These are phyloP conservation scores for Microcebus griseorufus DNA, from an alignment of 2,113 vertebrate species.

Conservation along the genomic window DNA sequence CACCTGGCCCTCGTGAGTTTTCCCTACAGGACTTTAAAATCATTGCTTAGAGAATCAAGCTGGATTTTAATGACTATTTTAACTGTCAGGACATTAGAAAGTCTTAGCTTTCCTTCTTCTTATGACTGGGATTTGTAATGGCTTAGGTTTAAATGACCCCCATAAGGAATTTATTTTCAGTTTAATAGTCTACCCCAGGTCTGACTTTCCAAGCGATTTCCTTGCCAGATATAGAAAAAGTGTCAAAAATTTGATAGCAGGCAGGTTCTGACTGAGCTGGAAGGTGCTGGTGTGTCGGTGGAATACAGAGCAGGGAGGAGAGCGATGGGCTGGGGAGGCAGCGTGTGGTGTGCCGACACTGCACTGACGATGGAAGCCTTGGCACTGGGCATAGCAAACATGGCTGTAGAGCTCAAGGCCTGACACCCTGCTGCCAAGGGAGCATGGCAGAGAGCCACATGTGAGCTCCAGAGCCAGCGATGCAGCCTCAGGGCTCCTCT, in stretches of 20 bases:
- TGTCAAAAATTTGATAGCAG: not conserved
- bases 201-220: slow-evolving; percentile 49
- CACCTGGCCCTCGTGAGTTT: not conserved
- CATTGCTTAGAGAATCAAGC: slow-evolving; percentile 7
- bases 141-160: slow-evolving; percentile 60
- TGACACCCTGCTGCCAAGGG: no score
- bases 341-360: rapidly evolving
- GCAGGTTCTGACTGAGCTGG: not conserved
- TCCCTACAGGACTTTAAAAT: slow-evolving; percentile 48
- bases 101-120: slow-evolving; percentile 24
- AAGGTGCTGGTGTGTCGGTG: not conserved
- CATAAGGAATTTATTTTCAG: slow-evolving; percentile 68
- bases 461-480: not conserved
- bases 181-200: slow-evolving; percentile 51
- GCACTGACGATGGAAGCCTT: not conserved
- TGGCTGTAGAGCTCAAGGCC: not conserved
- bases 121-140: slow-evolving; percentile 54
- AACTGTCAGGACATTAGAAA: slow-evolving; percentile 53
- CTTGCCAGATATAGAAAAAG: slow-evolving; percentile 43
- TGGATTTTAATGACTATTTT: slow-evolving; percentile 41
- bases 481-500: not conserved
- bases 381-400: not conserved
- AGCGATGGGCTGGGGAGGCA: rapidly evolving
- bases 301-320: not conserved
- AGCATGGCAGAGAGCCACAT: not conserved